These are phyloP conservation scores for Enteromius fasciolatus DNA, from an alignment of 2,797 vertebrate genomes.

Conservation along the genomic window DNA sequence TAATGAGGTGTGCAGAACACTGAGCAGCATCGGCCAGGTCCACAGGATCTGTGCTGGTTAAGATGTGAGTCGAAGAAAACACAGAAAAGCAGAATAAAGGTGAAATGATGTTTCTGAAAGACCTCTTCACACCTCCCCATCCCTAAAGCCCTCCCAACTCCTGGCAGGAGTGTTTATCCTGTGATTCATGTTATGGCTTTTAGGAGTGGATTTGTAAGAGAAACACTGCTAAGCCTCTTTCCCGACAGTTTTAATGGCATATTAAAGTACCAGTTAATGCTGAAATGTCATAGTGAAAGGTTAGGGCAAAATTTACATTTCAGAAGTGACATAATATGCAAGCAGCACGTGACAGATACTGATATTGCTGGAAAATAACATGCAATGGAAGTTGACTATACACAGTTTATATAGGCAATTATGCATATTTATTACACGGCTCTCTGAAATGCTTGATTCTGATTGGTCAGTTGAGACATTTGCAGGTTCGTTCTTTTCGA, in stretches of 20 bases:
- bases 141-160: neutral
- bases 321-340: neutral
- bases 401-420: neutral
- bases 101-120: neutral
- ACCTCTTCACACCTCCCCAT: neutral
- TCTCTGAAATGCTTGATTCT: too few species aligned
- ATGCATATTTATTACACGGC: too few species aligned
- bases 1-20: neutral
- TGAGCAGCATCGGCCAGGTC: neutral
- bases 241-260: slow-evolving; percentile 75
- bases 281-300: slow-evolving; percentile 20
- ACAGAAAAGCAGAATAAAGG: neutral
- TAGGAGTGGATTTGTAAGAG: slow-evolving; percentile 78
- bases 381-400: neutral
- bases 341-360: neutral
- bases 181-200: slow-evolving; percentile 49
- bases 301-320: neutral
- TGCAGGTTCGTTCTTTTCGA: too few species aligned
- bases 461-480: too few species aligned
- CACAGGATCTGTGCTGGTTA: too few species aligned
- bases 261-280: slow-evolving; percentile 66
- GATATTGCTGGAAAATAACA: neutral
- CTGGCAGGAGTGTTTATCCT: slow-evolving; percentile 27
- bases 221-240: slow-evolving; percentile 77
- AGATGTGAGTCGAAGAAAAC: too few species aligned